Evolutionary conservation across 2,797 vertebrate species (phyloP), one percentile per base, ranked within the genome.

Genomic region (Lepilemur ruficaudatus): DNA sequence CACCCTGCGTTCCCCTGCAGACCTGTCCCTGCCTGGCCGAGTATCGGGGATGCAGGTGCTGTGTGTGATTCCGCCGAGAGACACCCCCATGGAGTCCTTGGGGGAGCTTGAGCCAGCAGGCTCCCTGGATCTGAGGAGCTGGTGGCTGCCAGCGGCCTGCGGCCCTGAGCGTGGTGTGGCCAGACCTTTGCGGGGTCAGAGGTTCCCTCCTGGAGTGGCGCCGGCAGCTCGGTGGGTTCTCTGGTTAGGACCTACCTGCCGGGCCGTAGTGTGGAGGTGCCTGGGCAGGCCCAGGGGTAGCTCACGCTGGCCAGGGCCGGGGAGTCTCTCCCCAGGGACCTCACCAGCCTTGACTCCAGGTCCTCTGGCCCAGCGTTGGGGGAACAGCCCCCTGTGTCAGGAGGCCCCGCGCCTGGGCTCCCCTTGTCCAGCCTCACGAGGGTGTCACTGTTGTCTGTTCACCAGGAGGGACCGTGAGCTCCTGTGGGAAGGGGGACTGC

Each of bases 361-460:
- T 48, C 79, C 5, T 32, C 2, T 3, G 14, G 11, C 50, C 32
- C 43, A 0, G 2, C n/a, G 0, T 7, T 41, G 9, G 8, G 63
- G 0, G 23, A 59, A 61, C 17, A 2, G 23, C n/a, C 28, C 52
- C 1, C 0, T 0, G 41, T 14, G 41, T 41, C 28, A 18, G 25
- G 4, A 10, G 30, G 28, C 25, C 46, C 20, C 38, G 1, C 1
- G 1, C 18, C 38, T 12, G 4, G 32, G 1, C 0, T 8, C 59
- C 50, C 50, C 70, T 32, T 12, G 7, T 15, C n/a, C 13, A 59
- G 9, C 69, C 48, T 7, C 6, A 0, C 2, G 28, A 22, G 23
- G 38, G 14, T 18, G 5, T 14, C 5, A 3, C 28, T 0, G 0
- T 30, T 30, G 9, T n/a, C 35, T 4, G 0, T 2, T 55, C 20